Conservation (phyloP, 2,888 invertebrate species). For the Fragum fragum region DNA sequence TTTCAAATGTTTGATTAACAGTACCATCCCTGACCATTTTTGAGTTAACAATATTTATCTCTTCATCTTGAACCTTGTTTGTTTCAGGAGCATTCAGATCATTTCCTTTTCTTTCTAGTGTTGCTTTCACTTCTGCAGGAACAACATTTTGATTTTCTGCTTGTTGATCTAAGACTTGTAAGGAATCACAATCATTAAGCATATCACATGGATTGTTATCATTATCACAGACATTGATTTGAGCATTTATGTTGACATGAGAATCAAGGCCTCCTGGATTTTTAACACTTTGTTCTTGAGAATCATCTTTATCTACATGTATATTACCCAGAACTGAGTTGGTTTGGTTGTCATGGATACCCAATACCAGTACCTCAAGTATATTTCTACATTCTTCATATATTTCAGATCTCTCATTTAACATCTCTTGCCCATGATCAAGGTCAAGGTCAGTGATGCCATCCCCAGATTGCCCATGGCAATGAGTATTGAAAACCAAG, state of each 20-base stretch:
- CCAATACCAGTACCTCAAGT: background rate
- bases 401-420: background rate
- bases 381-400: slow-evolving; percentile 20
- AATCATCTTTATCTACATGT: background rate
- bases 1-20: too few relatives aligned
- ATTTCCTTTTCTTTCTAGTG: too few relatives aligned
- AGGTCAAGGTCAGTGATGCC: background rate
- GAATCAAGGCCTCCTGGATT: background rate
- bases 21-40: too few relatives aligned
- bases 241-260: background rate
- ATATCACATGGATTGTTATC: background rate
- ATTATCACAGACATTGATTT: slow-evolving; percentile 2
- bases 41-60: too few relatives aligned
- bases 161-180: too few relatives aligned
- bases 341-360: background rate
- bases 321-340: background rate
- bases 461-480: too few relatives aligned
- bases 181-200: background rate
- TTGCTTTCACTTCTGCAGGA: too few relatives aligned
- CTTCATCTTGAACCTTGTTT: too few relatives aligned
- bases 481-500: too few relatives aligned
- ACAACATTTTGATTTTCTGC: too few relatives aligned
- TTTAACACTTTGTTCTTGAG: background rate
- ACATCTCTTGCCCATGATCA: background rate
- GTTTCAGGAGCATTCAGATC: too few relatives aligned